These are phyloP conservation scores for Emydura subglobosa DNA, from an alignment of 2,113 vertebrate species.

Conservation along the genomic window DNA sequence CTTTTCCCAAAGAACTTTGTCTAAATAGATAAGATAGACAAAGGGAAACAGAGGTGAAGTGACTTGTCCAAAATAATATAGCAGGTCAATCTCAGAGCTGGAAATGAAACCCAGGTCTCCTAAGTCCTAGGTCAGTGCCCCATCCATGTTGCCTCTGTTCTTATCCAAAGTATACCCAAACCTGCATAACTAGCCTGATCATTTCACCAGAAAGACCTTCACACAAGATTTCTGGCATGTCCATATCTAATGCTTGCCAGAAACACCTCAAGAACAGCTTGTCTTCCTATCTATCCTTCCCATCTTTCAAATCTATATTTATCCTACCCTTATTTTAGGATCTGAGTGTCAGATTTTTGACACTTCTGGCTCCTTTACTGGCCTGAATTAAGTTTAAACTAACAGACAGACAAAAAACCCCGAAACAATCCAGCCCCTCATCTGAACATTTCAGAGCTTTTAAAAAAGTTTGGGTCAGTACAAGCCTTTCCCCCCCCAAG, in stretches of 20 bases:
- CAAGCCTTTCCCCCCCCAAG: neutral
- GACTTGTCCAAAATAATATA: neutral
- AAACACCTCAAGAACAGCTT: neutral
- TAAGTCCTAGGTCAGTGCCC: neutral
- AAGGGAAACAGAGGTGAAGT: neutral
- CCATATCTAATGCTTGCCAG: neutral
- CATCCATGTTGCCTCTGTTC: neutral
- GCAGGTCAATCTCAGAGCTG: fast-evolving
- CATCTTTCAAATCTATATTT: slow-evolving; percentile 30
- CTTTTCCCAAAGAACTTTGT: neutral
- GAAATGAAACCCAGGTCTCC: fast-evolving
- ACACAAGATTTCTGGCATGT: neutral
- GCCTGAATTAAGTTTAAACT: slow-evolving; percentile 26
- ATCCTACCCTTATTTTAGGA: neutral
- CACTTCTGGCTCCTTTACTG: slow-evolving; percentile 5
- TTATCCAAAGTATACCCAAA: neutral
- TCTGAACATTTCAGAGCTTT: slow-evolving; percentile 19
- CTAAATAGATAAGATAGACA: neutral
- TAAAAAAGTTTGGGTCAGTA: slow-evolving; percentile 12
- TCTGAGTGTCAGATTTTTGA: slow-evolving; percentile 12
- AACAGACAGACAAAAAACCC: neutral
- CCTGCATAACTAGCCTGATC: neutral
- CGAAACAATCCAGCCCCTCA: neutral
- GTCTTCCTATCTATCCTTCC: neutral
- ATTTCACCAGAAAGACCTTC: neutral